Percentiles rank a stretch among this genome's conserved stretches.
Conservation (phyloP, 92 coral and sea anemone genomes). For the Parazoanthus darwini region DNA sequence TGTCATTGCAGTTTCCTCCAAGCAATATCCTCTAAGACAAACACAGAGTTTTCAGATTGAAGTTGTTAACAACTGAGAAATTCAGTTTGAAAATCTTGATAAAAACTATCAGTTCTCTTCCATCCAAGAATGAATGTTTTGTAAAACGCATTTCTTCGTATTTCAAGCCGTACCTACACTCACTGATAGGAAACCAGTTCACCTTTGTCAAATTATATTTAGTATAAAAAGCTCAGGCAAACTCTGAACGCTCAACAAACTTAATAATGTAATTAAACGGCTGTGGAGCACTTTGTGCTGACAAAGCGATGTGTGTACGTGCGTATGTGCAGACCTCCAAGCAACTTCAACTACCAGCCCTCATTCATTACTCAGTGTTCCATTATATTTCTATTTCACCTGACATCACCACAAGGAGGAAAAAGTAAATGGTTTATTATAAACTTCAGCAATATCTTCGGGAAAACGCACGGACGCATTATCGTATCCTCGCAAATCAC, state of each 20-base stretch:
- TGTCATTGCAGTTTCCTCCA: not conserved
- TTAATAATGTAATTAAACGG: not conserved
- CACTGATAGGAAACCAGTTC: not conserved
- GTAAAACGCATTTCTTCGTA: not conserved
- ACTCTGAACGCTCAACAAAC: not conserved
- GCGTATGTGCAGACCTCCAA: not conserved
- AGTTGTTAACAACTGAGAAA: not conserved
- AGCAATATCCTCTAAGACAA: not conserved
- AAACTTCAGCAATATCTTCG: not conserved
- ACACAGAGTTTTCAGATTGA: not conserved
- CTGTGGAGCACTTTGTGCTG: not conserved
- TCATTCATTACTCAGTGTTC: too few relatives aligned
- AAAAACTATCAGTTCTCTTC: not conserved
- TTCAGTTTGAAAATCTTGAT: not conserved
- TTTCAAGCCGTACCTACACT: not conserved
- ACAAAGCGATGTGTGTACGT: too few relatives aligned
- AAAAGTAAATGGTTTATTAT: not conserved
- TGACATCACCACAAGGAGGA: not conserved
- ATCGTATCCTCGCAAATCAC: not conserved
- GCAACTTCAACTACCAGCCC: not conserved
- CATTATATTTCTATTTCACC: too few relatives aligned
- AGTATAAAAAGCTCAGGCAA: not conserved
- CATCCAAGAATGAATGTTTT: not conserved
- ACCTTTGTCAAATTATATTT: not conserved
- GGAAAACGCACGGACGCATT: not conserved